Conservation (phyloP, 1,140 invertebrate genomes). For the Philopotamus ludificatus region DNA sequence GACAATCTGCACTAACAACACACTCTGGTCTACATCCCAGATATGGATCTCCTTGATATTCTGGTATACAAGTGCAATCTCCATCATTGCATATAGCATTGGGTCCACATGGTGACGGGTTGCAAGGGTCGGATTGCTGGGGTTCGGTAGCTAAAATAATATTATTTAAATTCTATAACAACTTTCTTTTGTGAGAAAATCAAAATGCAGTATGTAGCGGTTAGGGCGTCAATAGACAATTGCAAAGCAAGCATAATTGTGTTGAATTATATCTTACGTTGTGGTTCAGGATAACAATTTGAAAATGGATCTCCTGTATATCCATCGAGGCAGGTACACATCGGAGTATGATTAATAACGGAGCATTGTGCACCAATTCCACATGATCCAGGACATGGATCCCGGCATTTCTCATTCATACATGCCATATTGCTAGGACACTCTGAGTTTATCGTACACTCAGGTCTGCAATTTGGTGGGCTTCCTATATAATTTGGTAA, state of each 20-base stretch:
- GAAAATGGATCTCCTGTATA: constrained; percentile 72
- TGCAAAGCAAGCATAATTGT: constrained; percentile 47
- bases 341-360: constrained; percentile 71
- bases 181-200: constrained; percentile 34
- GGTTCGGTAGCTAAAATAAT: constrained; percentile 31
- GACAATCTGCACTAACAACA: constrained; percentile 67
- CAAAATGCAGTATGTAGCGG: constrained; percentile 60
- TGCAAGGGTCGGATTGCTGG: constrained; percentile 56
- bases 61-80: constrained; percentile 65
- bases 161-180: too few relatives aligned
- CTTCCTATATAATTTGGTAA: constrained; percentile 65
- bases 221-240: constrained; percentile 59
- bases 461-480: constrained; percentile 71
- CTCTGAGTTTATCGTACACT: constrained; percentile 72
- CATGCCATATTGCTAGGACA: constrained; percentile 72
- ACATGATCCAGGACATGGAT: constrained; percentile 77
- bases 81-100: constrained; percentile 62
- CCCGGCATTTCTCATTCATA: constrained; percentile 69
- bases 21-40: constrained; percentile 67
- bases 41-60: constrained; percentile 64
- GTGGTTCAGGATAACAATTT: constrained; percentile 56
- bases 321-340: constrained; percentile 67
- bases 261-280: constrained; percentile 40
- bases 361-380: constrained; percentile 72
- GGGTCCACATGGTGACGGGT: constrained; percentile 67